Evolutionary conservation across 1,140 invertebrate genomes (phyloP), one percentile per base, ranked within the genome.

Genomic region (Colletes gigas): DNA sequence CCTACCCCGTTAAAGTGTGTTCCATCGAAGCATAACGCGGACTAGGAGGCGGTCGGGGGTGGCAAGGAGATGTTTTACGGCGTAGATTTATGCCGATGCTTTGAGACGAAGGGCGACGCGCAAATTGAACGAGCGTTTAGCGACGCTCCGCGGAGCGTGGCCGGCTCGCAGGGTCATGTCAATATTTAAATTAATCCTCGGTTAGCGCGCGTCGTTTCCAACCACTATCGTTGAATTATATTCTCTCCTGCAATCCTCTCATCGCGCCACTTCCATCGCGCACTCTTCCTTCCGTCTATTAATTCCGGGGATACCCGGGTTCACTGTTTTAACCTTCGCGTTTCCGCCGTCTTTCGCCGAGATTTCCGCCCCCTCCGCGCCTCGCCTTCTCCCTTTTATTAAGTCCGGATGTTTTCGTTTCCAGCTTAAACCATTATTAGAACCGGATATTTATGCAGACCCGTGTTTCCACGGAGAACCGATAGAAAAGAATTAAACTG

Each of bases 101-200:
- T 82, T 59, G 78, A 74, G 79, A 82, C 80, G 84, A 74, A 85
- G 78, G 73, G 69, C 79, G 84, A 82, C 74, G 70, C 83, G 84
- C 79, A 85, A 85, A 85, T 85, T 85, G 84, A 85, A 85, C 84
- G 83, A 82, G 55, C 84, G 79, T 85, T 85, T 85, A 85, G 84
- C 83, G 84, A 85, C 60, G 83, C 84, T 85, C 65, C 73, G 84
- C 47, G 83, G 78, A 85, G 84, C 84, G 66, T 85, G 83, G 78
- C 78, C 83, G 68, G 44, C 84, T 82, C n/a, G 79, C 83, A 85
- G 84, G 84, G 84, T 85, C 84, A 78, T 85, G 84, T 85, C 84
- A 85, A 85, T 85, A 85, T 85, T 85, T 85, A 85, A 85, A 85
- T 85, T 85, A 85, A 85, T 85, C 84, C 84, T 76, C 72, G 82